Base-by-base conservation (phyloP, 2,113 vertebrate genomes). In the Ciconia stormi region DNA sequence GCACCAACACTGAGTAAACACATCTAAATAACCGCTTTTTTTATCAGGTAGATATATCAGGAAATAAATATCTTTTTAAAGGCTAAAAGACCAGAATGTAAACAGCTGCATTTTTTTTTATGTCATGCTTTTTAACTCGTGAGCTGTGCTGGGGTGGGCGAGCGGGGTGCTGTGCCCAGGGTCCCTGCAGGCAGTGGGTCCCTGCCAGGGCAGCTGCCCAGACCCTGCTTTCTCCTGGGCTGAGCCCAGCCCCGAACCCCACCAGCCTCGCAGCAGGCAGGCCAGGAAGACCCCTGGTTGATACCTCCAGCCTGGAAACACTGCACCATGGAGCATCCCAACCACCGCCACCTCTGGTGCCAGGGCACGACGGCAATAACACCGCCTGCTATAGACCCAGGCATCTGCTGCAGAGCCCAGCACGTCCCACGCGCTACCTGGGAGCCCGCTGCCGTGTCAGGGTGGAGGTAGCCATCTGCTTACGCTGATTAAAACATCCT, bases 351-450 rank as follows among this genome's bases (percentile, higher is more conserved):
- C 34, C 16, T 13, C 78, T 10, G 5, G 26, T 2, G 6, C 47
- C 42, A 65, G 42, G 34, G 26, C 29, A 10, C 1, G 3, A 27
- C 2, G 10, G 36, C 58, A 32, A 16, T 8, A 26, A 49, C 40
- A 22, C 4, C 4, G 0, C 12, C 22, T 0, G 1, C 58, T 16
- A 1, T 1, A 15, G 59, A 21, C 19, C 21, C 18, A 6, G n/a
- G 21, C 22, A 21, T 14, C 36, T 46, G 18, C 72, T 14, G 63
- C 16, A 2, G 34, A 44, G 74, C 81, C 32, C 81, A 15, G 34
- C 2, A 2, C 6, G 1, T 27, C 59, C 76, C 25, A 21, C 1
- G 0, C 0, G 0, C 3, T 2, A n/a, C 27, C 66, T 1, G 5
- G 25, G 66, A 93, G 70, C 53, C 50, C 52, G 40, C 55, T 1